Base-by-base conservation (phyloP, 2,888 invertebrate species). In the Fabriciana adippe region DNA sequence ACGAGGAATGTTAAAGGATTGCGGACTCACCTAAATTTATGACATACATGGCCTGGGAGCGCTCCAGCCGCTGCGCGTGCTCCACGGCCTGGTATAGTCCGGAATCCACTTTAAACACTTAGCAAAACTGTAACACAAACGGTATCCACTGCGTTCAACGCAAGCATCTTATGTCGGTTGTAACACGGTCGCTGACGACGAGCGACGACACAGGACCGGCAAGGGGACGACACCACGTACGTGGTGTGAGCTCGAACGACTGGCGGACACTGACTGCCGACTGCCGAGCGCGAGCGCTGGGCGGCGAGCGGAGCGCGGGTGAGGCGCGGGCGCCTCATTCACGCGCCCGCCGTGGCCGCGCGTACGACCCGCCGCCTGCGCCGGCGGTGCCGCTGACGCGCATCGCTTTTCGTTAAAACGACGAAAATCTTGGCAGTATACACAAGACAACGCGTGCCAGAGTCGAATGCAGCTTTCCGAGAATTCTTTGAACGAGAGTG, bases 21-120 rank as follows among this genome's bases (percentile, higher is more conserved):
- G 85, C 86, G 86, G 86, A 90, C 93, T 92, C 88, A 93, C 93
- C 93, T 90, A 93, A 89, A 90, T 93, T 93, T 77, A 93, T 91
- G 90, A 92, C 93, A 90, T 92, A 93, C 93, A 93, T 93, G 85
- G 91, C 92, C 90, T 88, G 92, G 85, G 92, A 91, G 90, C 92
- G 91, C 87, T 90, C 89, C 86, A 91, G 89, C 86, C 90, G 87
- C 79, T 87, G 85, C 80, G 91, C 87, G 85, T 88, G 92, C 91
- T 90, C 92, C 88, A 91, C 90, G 86, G 91, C 88, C 88, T 84
- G 89, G 82, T 91, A 92, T 66, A 91, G 83, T 81, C 90, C 90
- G 90, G 91, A 90, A 92, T 92, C 92, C 92, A 92, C 91, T 88
- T 88, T 87, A 83, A 75, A 79, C 91, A 92, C 89, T 87, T 71